Percentiles rank a stretch among this genome's conserved stretches.
Conservation (phyloP, 2,797 vertebrate genomes). For the Neosalanx taihuensis region DNA sequence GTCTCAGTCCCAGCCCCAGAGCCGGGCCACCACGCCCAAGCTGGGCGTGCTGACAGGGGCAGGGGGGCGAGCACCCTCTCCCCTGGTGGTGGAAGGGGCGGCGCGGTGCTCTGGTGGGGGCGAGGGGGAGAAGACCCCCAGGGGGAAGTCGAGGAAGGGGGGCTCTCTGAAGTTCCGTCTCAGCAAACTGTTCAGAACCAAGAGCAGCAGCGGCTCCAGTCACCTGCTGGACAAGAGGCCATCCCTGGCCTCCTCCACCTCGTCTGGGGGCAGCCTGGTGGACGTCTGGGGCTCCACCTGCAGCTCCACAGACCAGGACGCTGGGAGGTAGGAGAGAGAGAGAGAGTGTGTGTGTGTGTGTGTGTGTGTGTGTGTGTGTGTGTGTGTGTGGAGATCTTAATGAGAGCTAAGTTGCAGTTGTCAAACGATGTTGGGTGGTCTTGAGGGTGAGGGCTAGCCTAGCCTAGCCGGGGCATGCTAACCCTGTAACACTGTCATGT, state of each 20-base stretch:
- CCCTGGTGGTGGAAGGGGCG: constrained; percentile 53
- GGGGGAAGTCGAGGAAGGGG: constrained; percentile 71
- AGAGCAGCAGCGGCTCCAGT: constrained; percentile 70
- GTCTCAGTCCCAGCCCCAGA: constrained; percentile 59
- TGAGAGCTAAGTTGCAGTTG: background rate
- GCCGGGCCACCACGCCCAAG: constrained; percentile 61
- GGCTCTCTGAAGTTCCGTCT: constrained; percentile 81
- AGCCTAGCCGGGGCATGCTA: too few species aligned
- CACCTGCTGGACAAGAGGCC: constrained; percentile 68
- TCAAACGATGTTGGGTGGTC: too few species aligned
- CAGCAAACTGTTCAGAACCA: constrained; percentile 84
- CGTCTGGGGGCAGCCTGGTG: constrained; percentile 76
- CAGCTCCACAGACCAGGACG: constrained; percentile 71
- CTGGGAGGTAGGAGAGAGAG: constrained; percentile 66
- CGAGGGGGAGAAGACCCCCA: constrained; percentile 37
- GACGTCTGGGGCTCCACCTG: constrained; percentile 77
- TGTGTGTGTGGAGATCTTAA: background rate
- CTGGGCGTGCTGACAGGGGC: constrained; percentile 33
- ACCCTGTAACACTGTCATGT: too few species aligned
- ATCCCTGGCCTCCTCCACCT: constrained; percentile 71
- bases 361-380: background rate
- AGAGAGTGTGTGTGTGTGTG: background rate
- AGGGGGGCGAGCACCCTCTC: constrained; percentile 46
- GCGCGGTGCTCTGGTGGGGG: constrained; percentile 11
- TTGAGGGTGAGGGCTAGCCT: too few species aligned